Percentiles rank a stretch among this genome's conserved stretches.
Conservation (phyloP, 2,888 invertebrate genomes). For the Crossocerus cetratus region DNA sequence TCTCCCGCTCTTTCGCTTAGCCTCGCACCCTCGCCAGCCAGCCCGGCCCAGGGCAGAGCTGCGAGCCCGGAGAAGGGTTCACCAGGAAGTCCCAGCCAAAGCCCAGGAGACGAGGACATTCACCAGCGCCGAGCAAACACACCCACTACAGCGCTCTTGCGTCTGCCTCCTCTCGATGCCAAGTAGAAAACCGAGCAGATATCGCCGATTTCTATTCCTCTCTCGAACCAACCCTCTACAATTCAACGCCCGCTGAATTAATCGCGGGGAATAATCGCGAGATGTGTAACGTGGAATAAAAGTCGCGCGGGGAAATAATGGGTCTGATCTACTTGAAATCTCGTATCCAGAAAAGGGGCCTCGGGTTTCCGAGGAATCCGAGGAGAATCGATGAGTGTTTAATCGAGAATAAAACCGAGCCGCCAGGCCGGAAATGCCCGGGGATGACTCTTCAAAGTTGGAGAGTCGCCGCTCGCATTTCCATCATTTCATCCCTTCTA, state of each 20-base stretch:
- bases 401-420: neutral
- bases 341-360: slow-evolving; percentile 27
- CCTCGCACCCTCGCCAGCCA: slow-evolving; percentile 15
- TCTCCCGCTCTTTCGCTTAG: slow-evolving; percentile 53
- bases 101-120: slow-evolving; percentile 56
- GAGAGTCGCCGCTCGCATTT: neutral
- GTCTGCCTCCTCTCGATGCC: slow-evolving; percentile 1
- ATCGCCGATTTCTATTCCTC: neutral
- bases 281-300: no score
- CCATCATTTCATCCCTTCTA: slow-evolving; percentile 19
- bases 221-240: neutral
- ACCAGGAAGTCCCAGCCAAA: slow-evolving; percentile 59
- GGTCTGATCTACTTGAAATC: slow-evolving; percentile 7
- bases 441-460: slow-evolving; percentile 8
- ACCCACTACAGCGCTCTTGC: neutral
- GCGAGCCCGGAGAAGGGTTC: slow-evolving; percentile 35
- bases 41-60: slow-evolving; percentile 6
- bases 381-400: neutral
- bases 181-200: neutral
- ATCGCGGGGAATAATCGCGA: no score
- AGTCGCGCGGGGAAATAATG: no score
- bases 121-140: slow-evolving; percentile 47
- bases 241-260: no score
- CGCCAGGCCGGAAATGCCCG: slow-evolving; percentile 10
- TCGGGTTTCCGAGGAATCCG: neutral